phyloP scores from a whole-genome alignment of 2,113 vertebrate species.

The Montifringilla adamsi region DNA sequence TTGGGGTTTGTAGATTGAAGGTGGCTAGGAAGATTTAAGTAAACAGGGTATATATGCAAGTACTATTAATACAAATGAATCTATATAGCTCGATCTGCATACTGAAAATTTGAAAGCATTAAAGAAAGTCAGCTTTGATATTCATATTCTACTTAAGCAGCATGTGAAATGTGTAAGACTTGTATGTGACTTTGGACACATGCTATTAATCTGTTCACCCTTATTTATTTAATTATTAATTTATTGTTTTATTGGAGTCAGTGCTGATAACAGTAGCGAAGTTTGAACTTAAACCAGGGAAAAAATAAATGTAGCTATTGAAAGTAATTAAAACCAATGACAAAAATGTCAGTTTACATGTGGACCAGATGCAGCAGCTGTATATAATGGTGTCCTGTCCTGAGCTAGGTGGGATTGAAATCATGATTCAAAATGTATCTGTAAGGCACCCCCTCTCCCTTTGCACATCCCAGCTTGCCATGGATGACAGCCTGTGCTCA shows the following conservation, averaged over 20 bases:
- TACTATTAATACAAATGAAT: background rate
- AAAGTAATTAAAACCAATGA: background rate
- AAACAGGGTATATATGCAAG: background rate
- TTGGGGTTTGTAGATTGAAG: background rate
- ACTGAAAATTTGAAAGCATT: background rate
- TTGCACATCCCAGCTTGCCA: background rate
- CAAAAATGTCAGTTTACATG: background rate
- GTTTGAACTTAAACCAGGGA: background rate
- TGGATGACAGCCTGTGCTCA: background rate
- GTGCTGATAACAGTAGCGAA: background rate
- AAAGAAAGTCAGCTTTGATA: background rate
- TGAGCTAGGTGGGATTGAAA: background rate
- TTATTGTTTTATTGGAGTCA: background rate
- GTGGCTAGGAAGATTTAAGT: background rate
- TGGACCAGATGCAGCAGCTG: background rate
- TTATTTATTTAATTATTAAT: background rate
- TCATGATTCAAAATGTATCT: background rate
- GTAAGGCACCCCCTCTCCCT: background rate
- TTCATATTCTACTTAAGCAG: background rate
- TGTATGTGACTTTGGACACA: background rate
- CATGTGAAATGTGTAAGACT: background rate
- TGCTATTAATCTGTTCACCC: background rate
- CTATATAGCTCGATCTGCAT: background rate
- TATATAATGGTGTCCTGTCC: background rate
- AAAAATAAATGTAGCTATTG: background rate